Conservation (phyloP, 64 coral and sea anemone species). For the Actinia tenebrosa region DNA sequence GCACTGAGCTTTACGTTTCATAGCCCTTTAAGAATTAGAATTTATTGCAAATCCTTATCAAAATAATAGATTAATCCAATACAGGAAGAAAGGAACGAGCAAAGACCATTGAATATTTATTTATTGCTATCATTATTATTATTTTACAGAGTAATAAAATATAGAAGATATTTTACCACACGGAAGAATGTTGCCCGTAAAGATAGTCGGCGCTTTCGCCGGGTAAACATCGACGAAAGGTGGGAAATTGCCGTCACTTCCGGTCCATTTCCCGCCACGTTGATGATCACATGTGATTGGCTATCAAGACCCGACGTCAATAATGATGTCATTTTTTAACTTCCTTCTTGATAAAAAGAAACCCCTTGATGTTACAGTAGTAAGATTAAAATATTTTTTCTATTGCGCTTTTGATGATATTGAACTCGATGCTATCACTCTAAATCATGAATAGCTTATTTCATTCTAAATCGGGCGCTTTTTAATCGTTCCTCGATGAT, state of each 20-base stretch:
- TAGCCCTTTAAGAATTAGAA: background rate
- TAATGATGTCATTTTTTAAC: background rate
- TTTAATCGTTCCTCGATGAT: background rate
- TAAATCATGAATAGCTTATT: background rate
- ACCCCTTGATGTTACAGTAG: background rate
- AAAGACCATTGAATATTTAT: background rate
- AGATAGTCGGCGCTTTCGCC: background rate
- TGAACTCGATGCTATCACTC: background rate
- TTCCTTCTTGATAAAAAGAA: background rate
- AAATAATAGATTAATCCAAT: slow-evolving; percentile 4
- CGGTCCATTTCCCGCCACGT: background rate
- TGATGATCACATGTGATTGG: background rate
- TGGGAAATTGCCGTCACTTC: slow-evolving; percentile 1
- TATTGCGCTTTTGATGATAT: background rate
- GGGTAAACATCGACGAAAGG: background rate
- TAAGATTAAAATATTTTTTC: background rate
- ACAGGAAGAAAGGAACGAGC: background rate
- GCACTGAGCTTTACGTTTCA: background rate
- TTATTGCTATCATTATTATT: background rate
- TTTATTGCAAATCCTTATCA: background rate
- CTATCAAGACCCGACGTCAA: background rate
- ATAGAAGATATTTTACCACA: background rate
- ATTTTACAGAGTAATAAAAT: background rate
- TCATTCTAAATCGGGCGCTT: background rate
- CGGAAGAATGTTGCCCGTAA: background rate